These are phyloP conservation scores for Calephelis nemesis DNA, from an alignment of 1,140 invertebrate genomes.

Conservation along the genomic window DNA sequence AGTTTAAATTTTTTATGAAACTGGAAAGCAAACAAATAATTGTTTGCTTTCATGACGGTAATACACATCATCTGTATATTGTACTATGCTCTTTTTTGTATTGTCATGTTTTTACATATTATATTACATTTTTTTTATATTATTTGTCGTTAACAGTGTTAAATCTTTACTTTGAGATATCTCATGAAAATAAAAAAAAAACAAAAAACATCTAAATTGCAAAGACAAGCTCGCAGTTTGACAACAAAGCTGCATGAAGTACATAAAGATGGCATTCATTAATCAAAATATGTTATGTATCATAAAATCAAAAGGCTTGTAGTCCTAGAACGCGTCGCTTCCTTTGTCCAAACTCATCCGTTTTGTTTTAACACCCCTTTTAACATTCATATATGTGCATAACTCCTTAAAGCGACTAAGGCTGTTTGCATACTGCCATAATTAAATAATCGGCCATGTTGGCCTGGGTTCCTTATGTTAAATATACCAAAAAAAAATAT, in stretches of 20 bases:
- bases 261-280: slow-evolving; percentile 59
- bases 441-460: too few relatives aligned
- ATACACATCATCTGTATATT: too few relatives aligned
- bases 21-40: too few relatives aligned
- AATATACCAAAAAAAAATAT: too few relatives aligned
- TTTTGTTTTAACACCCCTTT: slow-evolving; percentile 78
- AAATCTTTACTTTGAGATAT: neutral
- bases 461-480: too few relatives aligned
- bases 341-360: slow-evolving; percentile 74
- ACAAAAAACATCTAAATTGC: slow-evolving; percentile 12
- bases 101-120: too few relatives aligned
- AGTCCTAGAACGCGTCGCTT: slow-evolving; percentile 62
- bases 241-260: slow-evolving; percentile 36
- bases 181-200: slow-evolving; percentile 19
- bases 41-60: too few relatives aligned
- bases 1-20: too few relatives aligned
- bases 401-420: slow-evolving; percentile 55
- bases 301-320: slow-evolving; percentile 65
- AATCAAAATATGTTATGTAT: slow-evolving; percentile 75
- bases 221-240: slow-evolving; percentile 27
- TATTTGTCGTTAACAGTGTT: neutral
- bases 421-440: slow-evolving; percentile 33
- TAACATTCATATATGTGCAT: slow-evolving; percentile 71
- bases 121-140: neutral
- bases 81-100: too few relatives aligned